These are phyloP conservation scores for Clarias platycephalus DNA, from an alignment of 2,797 vertebrate species.

Conservation along the genomic window DNA sequence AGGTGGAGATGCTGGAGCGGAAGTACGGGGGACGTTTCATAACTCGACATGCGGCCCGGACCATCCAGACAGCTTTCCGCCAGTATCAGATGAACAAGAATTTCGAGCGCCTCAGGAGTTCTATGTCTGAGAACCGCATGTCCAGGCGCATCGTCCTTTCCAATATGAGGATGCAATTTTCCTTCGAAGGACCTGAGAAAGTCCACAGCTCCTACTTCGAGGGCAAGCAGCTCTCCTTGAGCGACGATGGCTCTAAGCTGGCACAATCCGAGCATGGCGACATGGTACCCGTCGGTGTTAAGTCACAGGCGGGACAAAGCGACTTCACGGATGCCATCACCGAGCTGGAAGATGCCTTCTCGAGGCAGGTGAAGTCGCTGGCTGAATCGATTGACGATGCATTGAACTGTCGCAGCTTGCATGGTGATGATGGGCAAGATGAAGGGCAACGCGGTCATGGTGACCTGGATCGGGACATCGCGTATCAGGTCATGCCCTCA, in stretches of 20 bases:
- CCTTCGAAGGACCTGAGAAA: constrained; percentile 98
- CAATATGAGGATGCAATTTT: constrained; percentile 99
- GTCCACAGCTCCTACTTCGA: constrained; percentile 96
- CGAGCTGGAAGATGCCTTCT: constrained; percentile 95
- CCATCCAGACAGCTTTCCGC: constrained; percentile 96
- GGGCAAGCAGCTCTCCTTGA: constrained; percentile 91
- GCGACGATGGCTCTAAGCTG: constrained; percentile 82
- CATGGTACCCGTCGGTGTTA: constrained; percentile 74
- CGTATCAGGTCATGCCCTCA: constrained; percentile 74
- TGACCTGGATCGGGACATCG: constrained; percentile 78
- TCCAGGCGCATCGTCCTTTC: constrained; percentile 94
- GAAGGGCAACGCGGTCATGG: constrained; percentile 75
- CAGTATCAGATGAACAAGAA: constrained; percentile 99
- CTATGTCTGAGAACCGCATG: constrained; percentile 99
- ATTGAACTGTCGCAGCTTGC: constrained; percentile 91
- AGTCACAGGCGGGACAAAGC: constrained; percentile 79
- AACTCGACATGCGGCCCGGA: constrained; percentile 94
- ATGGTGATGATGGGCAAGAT: constrained; percentile 84
- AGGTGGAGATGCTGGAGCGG: constrained; percentile 99
- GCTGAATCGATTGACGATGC: constrained; percentile 97
- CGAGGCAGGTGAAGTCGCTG: constrained; percentile 93
- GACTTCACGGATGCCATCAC: constrained; percentile 93
- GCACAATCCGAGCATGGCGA: constrained; percentile 80
- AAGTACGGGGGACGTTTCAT: constrained; percentile 99
- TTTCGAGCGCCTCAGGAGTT: constrained; percentile 94